Evolutionary conservation across 2,888 invertebrate genomes (phyloP), one percentile per base, ranked within the genome.

Genomic region (Metalampra italica): DNA sequence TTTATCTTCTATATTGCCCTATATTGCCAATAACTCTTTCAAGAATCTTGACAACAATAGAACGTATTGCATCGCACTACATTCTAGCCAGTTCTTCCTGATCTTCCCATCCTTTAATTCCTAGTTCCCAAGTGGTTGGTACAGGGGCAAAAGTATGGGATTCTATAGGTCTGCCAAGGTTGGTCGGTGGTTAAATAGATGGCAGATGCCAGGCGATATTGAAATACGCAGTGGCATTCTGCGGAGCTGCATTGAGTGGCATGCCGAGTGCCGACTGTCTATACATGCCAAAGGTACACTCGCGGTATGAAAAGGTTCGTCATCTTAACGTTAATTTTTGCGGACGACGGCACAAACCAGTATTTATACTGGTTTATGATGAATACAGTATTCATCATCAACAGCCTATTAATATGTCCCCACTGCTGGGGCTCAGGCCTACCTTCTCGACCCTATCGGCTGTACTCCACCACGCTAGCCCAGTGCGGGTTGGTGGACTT

Each of bases 21-120:
- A 63, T 71, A 71, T 73, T 73, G 65, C 61, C 71, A 69, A 71
- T 75, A 75, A 70, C 62, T 73, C 64, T 60, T 50, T 59, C 62
- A 55, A 50, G 50, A 50, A 43, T 46, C 59, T 60, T 62, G 62
- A 66, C 66, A 67, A 64, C 66, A 68, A 68, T 64, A 55, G 56
- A 50, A 53, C 56, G 51, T 57, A 54, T 62, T 64, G 60, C 63
- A 66, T 60, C 59, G 54, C 49, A 46, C 50, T 50, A 42, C 49
- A 51, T 46, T 50, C 49, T 52, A 53, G 41, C 66, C 60, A 62
- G 22, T 62, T 46, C 50, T 43, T 43, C 30, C 11, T 55, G 70
- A 57, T 29, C 62, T 51, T 13, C 47, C 13, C 51, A 34, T 45
- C 48, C 41, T 46, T 43, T 48, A 5, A 11, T 43, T n/a, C 46